Evolutionary conservation across 37 sponge, comb jelly and placozoan genomes (phyloP).

Genomic region (Cliona cf. orientalis): DNA sequence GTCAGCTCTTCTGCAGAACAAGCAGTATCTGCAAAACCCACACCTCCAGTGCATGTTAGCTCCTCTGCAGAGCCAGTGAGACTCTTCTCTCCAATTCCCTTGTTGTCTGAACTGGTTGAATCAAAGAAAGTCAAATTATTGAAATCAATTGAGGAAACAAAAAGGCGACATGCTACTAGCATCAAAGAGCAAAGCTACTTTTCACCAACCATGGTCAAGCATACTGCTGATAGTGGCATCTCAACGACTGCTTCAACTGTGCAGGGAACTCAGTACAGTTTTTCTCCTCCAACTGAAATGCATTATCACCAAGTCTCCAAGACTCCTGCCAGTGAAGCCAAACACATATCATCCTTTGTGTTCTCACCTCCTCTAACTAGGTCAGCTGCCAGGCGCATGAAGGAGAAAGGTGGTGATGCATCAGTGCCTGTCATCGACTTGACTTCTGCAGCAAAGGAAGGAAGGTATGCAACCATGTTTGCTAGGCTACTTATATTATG

Average conservation of each 20-base stretch:
- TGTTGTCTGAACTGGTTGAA: not conserved
- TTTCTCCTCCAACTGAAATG: not conserved
- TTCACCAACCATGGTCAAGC: not conserved
- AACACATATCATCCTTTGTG: not conserved
- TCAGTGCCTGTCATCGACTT: too few species aligned
- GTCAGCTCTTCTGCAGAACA: too few species aligned
- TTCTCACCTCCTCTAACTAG: slow-evolving; percentile 9
- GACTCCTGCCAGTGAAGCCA: too few species aligned
- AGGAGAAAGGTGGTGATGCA: not conserved
- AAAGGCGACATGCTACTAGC: not conserved
- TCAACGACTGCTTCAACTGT: not conserved
- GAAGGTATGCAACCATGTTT: too few species aligned
- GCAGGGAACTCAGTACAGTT: not conserved
- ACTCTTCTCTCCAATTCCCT: not conserved
- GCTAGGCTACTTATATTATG: too few species aligned
- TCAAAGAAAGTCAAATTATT: not conserved
- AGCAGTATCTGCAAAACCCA: too few species aligned
- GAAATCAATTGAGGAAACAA: not conserved
- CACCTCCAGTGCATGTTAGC: too few species aligned
- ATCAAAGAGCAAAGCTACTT: too few species aligned
- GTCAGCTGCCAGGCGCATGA: not conserved
- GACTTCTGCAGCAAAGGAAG: too few species aligned
- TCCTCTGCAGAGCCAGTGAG: too few species aligned
- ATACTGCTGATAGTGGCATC: not conserved
- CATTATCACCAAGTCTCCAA: too few species aligned